Evolutionary conservation across 2,113 vertebrate genomes (phyloP), one percentile per base, ranked within the genome.

Genomic region (Sorex araneus): DNA sequence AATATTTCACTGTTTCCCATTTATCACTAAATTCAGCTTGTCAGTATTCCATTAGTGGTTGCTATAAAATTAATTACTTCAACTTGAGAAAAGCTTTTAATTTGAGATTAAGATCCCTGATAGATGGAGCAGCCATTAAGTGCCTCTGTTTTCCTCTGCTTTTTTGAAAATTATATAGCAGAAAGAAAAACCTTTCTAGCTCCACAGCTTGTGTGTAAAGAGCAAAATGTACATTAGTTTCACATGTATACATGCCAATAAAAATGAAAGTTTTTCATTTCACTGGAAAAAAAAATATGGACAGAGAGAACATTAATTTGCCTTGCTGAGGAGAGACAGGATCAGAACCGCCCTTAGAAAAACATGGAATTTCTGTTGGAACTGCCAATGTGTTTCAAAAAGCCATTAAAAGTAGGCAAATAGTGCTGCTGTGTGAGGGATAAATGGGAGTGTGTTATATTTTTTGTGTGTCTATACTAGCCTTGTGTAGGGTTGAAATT

Each of bases 311-410:
- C 16, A 32, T 73, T 70, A 69, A 69, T 93, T 93, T 92, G 67
- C 66, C 71, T 96, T 85, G 34, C 13, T 63, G 86, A 63, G 73
- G 30, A 91, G 21, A 27, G 25, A 81, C 32, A 57, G 67, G 1
- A 81, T 70, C 27, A 89, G 30, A 78, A 75, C 2, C 27, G 78
- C n/a, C 7, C 27, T 89, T 66, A 66, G 10, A 66, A 66, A 8
- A 81, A 64, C 63, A 43, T 16, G 21, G 64, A 84, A 79, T 90
- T 88, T 78, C 45, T 88, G 27, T 8, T 36, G 90, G 66, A 79
- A 36, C 30, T 74, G 40, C 84, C 70, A 82, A 7, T 16, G 93
- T 79, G 23, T 89, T 93, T 76, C 80, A 91, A 79, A 89, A 94
- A 91, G 30, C 8, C 32, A 43, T 89, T 87, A 25, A 76, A 70